A percentile compares a stretch with the other conserved stretches of the same genome.
Evolutionary conservation across 2,797 vertebrate species (phyloP).

Genomic region (Phylloscopus collybita): DNA sequence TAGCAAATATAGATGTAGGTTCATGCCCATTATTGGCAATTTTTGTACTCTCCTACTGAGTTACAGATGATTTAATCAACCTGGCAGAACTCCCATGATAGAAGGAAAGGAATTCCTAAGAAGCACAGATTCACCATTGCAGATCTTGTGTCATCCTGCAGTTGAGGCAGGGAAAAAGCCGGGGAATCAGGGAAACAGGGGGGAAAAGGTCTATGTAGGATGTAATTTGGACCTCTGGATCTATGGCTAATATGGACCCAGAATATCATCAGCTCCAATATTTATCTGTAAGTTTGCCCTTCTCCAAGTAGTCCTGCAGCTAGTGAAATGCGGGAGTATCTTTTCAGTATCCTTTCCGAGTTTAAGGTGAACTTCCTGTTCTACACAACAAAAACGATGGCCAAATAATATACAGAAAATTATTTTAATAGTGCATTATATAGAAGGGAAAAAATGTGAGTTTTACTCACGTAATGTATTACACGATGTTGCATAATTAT

Average conservation of each 20-base stretch:
- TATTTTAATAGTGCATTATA: not conserved
- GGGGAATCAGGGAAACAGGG: not conserved
- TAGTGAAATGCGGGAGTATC: not conserved
- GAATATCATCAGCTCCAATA: not conserved
- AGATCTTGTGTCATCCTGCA: constrained; percentile 58
- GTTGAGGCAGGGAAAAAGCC: not conserved
- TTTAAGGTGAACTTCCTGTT: not conserved
- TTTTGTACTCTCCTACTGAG: constrained; percentile 1
- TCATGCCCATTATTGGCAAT: constrained; percentile 36
- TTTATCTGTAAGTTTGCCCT: not conserved
- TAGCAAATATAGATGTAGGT: constrained; percentile 24
- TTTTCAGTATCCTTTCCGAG: not conserved
- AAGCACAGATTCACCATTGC: constrained; percentile 26
- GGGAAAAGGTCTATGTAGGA: not conserved
- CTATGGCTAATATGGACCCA: not conserved
- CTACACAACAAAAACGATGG: not conserved
- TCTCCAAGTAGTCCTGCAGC: not conserved
- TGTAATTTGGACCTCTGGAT: not conserved
- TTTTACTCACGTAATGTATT: not conserved
- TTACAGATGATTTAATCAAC: constrained; percentile 49
- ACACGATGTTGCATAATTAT: not conserved
- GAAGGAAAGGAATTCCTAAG: constrained; percentile 55
- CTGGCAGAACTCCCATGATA: constrained; percentile 38
- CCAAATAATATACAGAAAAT: not conserved
- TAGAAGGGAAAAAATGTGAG: not conserved